These are phyloP conservation scores for Trichogramma pretiosum DNA, from an alignment of 1,140 invertebrate genomes.

Conservation along the genomic window DNA sequence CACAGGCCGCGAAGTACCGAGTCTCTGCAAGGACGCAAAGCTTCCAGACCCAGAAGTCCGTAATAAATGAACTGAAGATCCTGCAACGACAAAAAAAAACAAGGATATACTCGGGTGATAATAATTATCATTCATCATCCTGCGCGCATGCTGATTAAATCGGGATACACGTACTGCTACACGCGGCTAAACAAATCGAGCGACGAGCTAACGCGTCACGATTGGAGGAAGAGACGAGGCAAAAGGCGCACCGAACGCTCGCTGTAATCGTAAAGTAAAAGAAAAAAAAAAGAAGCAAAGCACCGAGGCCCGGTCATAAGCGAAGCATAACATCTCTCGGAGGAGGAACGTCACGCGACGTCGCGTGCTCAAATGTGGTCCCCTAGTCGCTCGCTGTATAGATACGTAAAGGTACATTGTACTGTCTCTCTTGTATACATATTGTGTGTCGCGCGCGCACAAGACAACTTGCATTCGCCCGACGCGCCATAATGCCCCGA, in stretches of 20 bases:
- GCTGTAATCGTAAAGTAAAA: no score
- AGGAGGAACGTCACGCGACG: slow-evolving; percentile 12
- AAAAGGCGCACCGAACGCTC: no score
- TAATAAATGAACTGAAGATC: slow-evolving; percentile 70
- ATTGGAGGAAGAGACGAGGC: neutral
- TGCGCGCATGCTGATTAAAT: neutral
- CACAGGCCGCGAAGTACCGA: slow-evolving; percentile 61
- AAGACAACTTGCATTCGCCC: no score
- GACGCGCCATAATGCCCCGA: no score
- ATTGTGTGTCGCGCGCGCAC: no score
- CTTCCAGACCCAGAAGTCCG: slow-evolving; percentile 64
- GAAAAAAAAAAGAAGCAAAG: neutral
- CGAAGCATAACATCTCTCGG: no score
- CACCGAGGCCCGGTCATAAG: no score
- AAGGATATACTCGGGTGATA: no score
- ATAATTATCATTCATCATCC: neutral
- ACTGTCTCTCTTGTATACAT: no score
- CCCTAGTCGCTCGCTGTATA: neutral
- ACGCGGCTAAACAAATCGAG: neutral
- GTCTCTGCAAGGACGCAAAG: slow-evolving; percentile 61
- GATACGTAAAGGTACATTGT: neutral
- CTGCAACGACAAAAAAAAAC: slow-evolving; percentile 42
- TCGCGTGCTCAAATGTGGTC: slow-evolving; percentile 10
- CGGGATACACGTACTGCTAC: no score
- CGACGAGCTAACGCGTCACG: neutral